Conservation (phyloP, 2,888 invertebrate genomes). For the Trichopoda pennipes region DNA sequence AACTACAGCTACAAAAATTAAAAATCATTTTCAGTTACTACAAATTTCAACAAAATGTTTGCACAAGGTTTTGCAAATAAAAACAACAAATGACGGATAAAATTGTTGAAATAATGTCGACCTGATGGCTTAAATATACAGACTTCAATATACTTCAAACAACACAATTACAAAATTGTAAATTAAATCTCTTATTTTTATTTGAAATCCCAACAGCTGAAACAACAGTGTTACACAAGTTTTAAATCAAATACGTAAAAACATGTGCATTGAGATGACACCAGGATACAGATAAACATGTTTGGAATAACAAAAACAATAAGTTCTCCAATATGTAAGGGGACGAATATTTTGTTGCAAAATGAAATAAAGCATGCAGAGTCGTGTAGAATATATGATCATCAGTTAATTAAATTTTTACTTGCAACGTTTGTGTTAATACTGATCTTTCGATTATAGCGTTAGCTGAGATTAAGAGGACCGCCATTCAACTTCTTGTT, state of each 20-base stretch:
- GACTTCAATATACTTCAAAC: background rate
- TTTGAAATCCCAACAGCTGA: slow-evolving; percentile 18
- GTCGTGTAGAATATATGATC: background rate
- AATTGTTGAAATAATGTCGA: slow-evolving; percentile 31
- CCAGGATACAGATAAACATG: slow-evolving; percentile 10
- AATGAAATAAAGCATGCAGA: background rate
- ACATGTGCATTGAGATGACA: background rate
- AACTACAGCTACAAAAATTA: background rate
- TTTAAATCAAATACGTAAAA: slow-evolving; percentile 5
- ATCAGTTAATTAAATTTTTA: too few relatives aligned
- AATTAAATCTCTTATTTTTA: slow-evolving; percentile 47
- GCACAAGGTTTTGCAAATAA: slow-evolving; percentile 18
- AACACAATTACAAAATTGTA: slow-evolving; percentile 13
- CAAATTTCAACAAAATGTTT: slow-evolving; percentile 25
- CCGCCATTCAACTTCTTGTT: too few relatives aligned
- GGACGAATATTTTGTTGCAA: background rate
- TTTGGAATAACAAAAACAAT: slow-evolving; percentile 25
- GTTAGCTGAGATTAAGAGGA: too few relatives aligned
- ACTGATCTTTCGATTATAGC: too few relatives aligned
- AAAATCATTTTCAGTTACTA: slow-evolving; percentile 13
- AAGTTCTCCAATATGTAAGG: slow-evolving; percentile 14
- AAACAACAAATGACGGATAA: slow-evolving; percentile 15
- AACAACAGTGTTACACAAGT: slow-evolving; percentile 23
- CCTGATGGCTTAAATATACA: slow-evolving; percentile 13
- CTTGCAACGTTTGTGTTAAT: too few relatives aligned